phyloP scores from a whole-genome alignment of 2,888 invertebrate species.

The Hirtodrosophila trivittata region DNA sequence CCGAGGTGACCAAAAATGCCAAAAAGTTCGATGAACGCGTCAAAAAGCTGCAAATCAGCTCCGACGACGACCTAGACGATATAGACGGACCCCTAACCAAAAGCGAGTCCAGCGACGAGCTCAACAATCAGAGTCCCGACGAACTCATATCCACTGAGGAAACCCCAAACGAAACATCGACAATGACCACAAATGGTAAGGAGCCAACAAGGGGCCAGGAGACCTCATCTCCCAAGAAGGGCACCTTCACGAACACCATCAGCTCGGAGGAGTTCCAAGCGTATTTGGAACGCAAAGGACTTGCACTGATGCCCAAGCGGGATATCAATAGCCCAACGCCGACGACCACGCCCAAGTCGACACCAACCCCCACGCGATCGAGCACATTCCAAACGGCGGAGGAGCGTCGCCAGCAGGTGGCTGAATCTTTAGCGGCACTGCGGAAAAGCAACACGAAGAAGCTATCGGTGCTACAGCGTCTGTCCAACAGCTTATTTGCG shows the following conservation, averaged over 20 bases:
- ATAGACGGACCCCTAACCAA: slow-evolving; percentile 82
- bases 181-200: slow-evolving; percentile 6
- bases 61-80: slow-evolving; percentile 83
- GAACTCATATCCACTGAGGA: neutral
- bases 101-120: slow-evolving; percentile 82
- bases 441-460: slow-evolving; percentile 72
- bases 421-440: slow-evolving; percentile 48
- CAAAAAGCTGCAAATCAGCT: slow-evolving; percentile 81
- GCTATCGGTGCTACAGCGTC: slow-evolving; percentile 81
- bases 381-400: slow-evolving; percentile 30
- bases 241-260: slow-evolving; percentile 83
- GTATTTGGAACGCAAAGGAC: slow-evolving; percentile 82
- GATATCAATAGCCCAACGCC: slow-evolving; percentile 55
- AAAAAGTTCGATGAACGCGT: slow-evolving; percentile 83
- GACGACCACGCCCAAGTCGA: slow-evolving; percentile 13
- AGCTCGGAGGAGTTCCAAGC: slow-evolving; percentile 83
- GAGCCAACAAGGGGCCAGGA: neutral
- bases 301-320: slow-evolving; percentile 78
- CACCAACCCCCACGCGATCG: slow-evolving; percentile 12
- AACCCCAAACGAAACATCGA: neutral
- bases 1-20: slow-evolving; percentile 83
- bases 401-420: slow-evolving; percentile 46
- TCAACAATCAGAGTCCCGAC: slow-evolving; percentile 43
- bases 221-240: slow-evolving; percentile 8
- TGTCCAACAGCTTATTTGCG: slow-evolving; percentile 82